A percentile compares a stretch with the other conserved stretches of the same genome.
Evolutionary conservation across 1,140 invertebrate species (phyloP).

Genomic region (Zophobas morio): DNA sequence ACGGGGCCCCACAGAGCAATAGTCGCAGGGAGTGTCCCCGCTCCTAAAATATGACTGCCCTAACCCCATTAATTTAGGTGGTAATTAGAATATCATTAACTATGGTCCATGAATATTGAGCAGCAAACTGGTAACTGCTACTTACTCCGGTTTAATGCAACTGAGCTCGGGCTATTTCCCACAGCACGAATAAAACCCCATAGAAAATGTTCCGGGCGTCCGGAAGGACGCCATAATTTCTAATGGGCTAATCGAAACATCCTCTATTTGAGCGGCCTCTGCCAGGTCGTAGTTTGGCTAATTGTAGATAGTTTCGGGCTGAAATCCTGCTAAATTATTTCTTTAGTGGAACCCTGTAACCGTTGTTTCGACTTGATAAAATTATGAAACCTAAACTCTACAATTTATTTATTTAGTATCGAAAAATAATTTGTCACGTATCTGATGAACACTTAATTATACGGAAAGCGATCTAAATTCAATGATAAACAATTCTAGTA

Average conservation of each 20-base stretch:
- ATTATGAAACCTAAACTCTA: no score
- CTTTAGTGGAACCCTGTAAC: no score
- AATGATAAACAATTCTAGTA: no score
- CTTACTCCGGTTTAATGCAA: conserved; percentile 45
- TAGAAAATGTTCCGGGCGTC: conserved; percentile 15
- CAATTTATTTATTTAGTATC: no score
- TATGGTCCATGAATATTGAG: conserved; percentile 50
- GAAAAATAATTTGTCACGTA: no score
- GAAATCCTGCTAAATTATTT: no score
- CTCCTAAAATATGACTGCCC: conserved; percentile 45
- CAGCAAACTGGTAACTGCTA: conserved; percentile 48
- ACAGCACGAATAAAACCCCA: conserved; percentile 43
- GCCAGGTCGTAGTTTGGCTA: no score
- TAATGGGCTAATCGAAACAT: conserved; percentile 43
- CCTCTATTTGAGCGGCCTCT: background rate
- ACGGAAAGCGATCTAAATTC: no score
- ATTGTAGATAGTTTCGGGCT: no score
- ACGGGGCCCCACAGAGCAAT: conserved; percentile 33
- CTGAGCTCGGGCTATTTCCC: conserved; percentile 43
- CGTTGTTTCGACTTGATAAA: no score
- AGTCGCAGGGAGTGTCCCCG: conserved; percentile 38
- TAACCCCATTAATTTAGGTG: conserved; percentile 48
- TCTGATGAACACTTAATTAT: no score
- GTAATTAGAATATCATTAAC: conserved; percentile 52
- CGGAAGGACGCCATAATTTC: conserved; percentile 28